A percentile compares a stretch with the other conserved stretches of the same genome.
phyloP scores from a whole-genome alignment of 2,113 vertebrate genomes.

The Malurus cyaneus region DNA sequence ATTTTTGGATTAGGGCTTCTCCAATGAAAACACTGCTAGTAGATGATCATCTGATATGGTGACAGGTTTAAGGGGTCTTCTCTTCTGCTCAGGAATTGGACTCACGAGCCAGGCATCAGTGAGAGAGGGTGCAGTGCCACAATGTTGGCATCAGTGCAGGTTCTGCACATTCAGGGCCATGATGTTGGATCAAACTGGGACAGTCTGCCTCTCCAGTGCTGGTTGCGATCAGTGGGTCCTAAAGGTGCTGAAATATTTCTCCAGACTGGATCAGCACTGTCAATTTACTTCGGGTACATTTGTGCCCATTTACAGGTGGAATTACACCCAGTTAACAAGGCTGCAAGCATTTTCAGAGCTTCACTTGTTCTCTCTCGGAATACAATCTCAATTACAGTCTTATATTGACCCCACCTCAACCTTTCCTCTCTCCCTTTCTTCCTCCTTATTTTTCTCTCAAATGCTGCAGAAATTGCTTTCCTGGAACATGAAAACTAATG shows the following conservation, averaged over 20 bases:
- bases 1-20: neutral
- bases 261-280: neutral
- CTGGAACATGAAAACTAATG: slow-evolving; percentile 42
- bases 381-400: neutral
- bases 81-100: neutral
- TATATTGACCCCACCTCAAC: neutral
- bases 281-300: neutral
- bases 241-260: neutral
- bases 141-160: fast-evolving
- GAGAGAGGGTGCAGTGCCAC: neutral
- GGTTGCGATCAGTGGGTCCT: neutral
- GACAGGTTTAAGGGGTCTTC: neutral
- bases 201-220: neutral
- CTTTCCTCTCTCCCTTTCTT: neutral
- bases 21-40: neutral
- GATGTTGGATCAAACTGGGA: neutral
- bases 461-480: slow-evolving; percentile 38
- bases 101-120: neutral
- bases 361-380: neutral
- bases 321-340: neutral
- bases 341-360: neutral
- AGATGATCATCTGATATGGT: neutral
- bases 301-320: neutral
- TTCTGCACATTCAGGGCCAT: fast-evolving
- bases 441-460: neutral